Base-by-base conservation (phyloP, 2,888 invertebrate species). In the Sylvicola fuscatus region DNA sequence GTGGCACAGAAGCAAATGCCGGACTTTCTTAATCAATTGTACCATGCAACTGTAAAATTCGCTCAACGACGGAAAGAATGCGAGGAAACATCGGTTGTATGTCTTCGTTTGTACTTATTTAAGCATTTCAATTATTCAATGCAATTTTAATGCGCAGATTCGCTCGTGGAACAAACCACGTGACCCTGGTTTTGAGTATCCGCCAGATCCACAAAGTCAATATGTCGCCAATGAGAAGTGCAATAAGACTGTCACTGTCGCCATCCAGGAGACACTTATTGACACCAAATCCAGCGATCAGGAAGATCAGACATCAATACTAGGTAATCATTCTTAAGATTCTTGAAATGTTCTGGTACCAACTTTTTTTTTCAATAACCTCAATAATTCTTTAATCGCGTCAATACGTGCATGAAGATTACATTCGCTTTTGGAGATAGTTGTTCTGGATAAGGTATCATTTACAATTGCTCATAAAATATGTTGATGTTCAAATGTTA, bases 1-100 rank as follows among this genome's bases (percentile, higher is more conserved):
- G 82, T 74, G 0, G 68, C 73, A 0, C 71, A 72, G 41, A 62
- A 68, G 49, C 83, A 79, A 16, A 74, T 82, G 55, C 83, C 84
- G 2, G 75, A 78, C 39, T 84, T 77, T 54, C 57, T 84, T 21
- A 61, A 61, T 42, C 66, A 70, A 43, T 70, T 83, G 65, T 61
- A 81, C 39, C 55, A 59, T 30, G 83, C 83, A 5, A 73, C 81
- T 2, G 60, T 61, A 38, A 61, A 68, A 37, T 78, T 79, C 49
- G 62, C 64, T 39, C 49, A 54, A 15, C 68, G 68, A 46, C 61
- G 58, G 42, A 49, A 49, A 21, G 38, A 27, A 33, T 34, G 37
- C 11, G n/a, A 38, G n/a, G 29, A 31, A 37, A 38, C 34, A 27
- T 10, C 28, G 12, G 35, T 32, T 12, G 35, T 33, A 36, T 29